These are phyloP conservation scores for Junonia oenone DNA, from an alignment of 2,888 invertebrate species.

Conservation along the genomic window DNA sequence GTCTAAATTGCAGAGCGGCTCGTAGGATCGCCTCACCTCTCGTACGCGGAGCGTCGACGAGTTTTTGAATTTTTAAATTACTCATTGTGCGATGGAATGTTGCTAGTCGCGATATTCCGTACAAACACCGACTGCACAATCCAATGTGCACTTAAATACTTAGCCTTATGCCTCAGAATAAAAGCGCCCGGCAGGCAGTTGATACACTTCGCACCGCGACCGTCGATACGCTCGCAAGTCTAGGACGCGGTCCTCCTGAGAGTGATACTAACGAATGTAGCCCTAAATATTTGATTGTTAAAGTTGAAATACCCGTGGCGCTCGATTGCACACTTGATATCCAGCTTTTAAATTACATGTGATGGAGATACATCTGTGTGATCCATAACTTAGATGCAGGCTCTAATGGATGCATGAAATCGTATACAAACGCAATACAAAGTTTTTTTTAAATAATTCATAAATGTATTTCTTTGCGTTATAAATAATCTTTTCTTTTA, in stretches of 20 bases:
- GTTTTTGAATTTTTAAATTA: slow-evolving; percentile 81
- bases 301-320: slow-evolving; percentile 62
- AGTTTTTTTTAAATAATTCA: slow-evolving; percentile 17
- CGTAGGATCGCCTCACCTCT: slow-evolving; percentile 67
- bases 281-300: slow-evolving; percentile 72
- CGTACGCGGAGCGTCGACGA: slow-evolving; percentile 68
- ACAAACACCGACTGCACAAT: slow-evolving; percentile 43
- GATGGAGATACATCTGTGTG: slow-evolving; percentile 58
- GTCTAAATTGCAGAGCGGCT: slow-evolving; percentile 71
- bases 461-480: slow-evolving; percentile 2
- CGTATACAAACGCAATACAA: slow-evolving; percentile 31
- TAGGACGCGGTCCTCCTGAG: slow-evolving; percentile 65
- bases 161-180: slow-evolving; percentile 56
- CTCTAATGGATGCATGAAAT: slow-evolving; percentile 38
- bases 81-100: slow-evolving; percentile 79
- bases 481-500: slow-evolving; percentile 12
- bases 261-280: slow-evolving; percentile 71
- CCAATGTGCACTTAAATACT: slow-evolving; percentile 60
- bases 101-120: slow-evolving; percentile 52
- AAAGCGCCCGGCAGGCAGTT: slow-evolving; percentile 36
- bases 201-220: slow-evolving; percentile 42
- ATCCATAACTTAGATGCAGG: slow-evolving; percentile 58
- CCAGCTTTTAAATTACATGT: slow-evolving; percentile 46
- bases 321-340: slow-evolving; percentile 50
- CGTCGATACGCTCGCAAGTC: slow-evolving; percentile 55